Evolutionary conservation across 2,113 vertebrate species (phyloP).

Genomic region (Hippocampus zosterae): DNA sequence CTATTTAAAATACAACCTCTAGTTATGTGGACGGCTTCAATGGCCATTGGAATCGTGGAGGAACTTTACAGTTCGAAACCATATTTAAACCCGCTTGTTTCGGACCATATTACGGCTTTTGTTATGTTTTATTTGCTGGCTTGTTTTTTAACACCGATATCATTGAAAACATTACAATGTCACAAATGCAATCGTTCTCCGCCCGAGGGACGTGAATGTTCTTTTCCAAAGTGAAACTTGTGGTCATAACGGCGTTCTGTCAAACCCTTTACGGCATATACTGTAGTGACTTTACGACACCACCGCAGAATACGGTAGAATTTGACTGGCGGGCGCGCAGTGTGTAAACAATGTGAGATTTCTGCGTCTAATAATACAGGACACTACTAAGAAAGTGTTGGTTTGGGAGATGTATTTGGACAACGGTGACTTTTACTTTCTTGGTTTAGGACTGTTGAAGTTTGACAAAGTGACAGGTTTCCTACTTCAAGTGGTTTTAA

Average conservation of each 20-base stretch:
- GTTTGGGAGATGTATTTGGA: fast-evolving
- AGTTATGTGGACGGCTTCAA: background rate
- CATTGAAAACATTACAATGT: background rate
- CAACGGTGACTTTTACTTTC: background rate
- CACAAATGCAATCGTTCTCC: background rate
- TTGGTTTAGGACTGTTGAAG: background rate
- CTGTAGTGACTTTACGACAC: slow-evolving; percentile 49
- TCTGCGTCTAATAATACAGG: too few relatives aligned
- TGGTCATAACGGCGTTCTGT: background rate
- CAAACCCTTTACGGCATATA: background rate
- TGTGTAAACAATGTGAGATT: slow-evolving; percentile 60
- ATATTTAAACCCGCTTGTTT: background rate
- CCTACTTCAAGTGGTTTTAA: background rate
- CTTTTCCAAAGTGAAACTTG: background rate
- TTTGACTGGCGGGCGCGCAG: slow-evolving; percentile 53
- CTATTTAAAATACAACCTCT: background rate
- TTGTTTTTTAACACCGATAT: background rate
- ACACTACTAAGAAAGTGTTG: background rate
- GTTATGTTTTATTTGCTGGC: background rate
- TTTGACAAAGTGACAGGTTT: background rate
- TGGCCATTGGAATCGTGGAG: background rate
- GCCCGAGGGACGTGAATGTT: background rate
- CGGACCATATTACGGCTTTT: background rate
- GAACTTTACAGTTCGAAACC: background rate
- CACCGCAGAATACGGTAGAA: slow-evolving; percentile 41